phyloP scores from a whole-genome alignment of 2,888 invertebrate genomes.

The Myathropa florea region DNA sequence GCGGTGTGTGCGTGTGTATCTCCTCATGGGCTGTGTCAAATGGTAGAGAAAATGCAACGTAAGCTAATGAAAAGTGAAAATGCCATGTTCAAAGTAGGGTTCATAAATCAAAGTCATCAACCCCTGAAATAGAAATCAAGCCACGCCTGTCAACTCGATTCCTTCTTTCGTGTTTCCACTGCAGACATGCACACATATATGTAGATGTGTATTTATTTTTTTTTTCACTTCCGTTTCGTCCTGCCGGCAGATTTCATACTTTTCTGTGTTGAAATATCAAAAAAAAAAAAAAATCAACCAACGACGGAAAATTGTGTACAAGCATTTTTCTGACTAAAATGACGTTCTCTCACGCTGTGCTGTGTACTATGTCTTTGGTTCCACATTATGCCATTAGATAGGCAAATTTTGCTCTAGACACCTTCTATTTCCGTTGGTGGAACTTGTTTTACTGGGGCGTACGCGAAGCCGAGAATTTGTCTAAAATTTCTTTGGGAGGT shows the following conservation, averaged over 20 bases:
- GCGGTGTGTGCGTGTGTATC: slow-evolving; percentile 27
- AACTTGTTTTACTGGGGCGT: not conserved
- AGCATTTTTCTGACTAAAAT: slow-evolving; percentile 70
- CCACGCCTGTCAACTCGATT: slow-evolving; percentile 74
- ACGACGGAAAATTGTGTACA: slow-evolving; percentile 61
- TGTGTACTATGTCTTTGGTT: slow-evolving; percentile 7
- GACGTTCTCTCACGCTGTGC: slow-evolving; percentile 46
- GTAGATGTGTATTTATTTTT: slow-evolving; percentile 18
- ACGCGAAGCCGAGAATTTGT: slow-evolving; percentile 38
- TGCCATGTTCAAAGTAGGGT: slow-evolving; percentile 65
- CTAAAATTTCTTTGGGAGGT: slow-evolving; percentile 48
- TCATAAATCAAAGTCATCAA: slow-evolving; percentile 71
- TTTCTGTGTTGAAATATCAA: slow-evolving; percentile 51
- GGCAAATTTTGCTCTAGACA: slow-evolving; percentile 54
- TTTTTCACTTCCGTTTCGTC: slow-evolving; percentile 32
- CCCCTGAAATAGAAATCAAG: slow-evolving; percentile 73
- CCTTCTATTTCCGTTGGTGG: not conserved
- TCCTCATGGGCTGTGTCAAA: not conserved
- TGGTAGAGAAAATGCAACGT: slow-evolving; percentile 58
- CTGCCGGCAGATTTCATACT: slow-evolving; percentile 68
- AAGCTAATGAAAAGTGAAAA: slow-evolving; percentile 70
- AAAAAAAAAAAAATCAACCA: slow-evolving; percentile 40
- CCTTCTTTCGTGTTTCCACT: slow-evolving; percentile 62
- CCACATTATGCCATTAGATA: slow-evolving; percentile 43
- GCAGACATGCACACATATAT: slow-evolving; percentile 1